Evolutionary conservation across 2,113 vertebrate genomes (phyloP).

Genomic region (Amblyornis subalaris): DNA sequence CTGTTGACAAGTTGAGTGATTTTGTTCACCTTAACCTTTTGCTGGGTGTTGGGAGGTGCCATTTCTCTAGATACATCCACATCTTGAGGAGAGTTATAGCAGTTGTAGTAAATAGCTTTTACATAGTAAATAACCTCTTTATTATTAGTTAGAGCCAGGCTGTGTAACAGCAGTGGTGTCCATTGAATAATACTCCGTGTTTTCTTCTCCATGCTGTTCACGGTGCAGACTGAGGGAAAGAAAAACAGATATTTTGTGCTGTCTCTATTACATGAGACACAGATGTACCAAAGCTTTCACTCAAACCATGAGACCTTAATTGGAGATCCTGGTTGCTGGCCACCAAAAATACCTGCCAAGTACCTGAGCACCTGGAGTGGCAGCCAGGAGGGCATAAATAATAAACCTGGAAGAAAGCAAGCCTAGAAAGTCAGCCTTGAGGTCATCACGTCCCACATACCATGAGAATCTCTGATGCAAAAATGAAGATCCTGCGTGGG

Average conservation of each 20-base stretch:
- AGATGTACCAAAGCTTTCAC: background rate
- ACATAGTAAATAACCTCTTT: background rate
- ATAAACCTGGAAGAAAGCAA: background rate
- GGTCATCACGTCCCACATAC: background rate
- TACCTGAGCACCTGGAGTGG: background rate
- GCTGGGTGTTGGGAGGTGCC: background rate
- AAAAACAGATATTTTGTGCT: background rate
- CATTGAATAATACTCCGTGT: background rate
- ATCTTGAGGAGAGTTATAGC: background rate
- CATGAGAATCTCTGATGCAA: background rate
- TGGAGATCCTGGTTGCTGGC: background rate
- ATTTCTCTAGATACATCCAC: background rate
- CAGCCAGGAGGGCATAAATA: background rate
- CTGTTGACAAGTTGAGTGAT: background rate
- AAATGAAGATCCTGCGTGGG: background rate
- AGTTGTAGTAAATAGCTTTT: background rate
- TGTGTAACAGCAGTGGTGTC: background rate
- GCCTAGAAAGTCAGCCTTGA: background rate
- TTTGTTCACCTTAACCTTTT: background rate
- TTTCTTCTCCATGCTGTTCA: background rate
- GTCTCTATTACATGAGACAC: background rate
- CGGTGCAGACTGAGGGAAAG: background rate
- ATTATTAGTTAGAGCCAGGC: background rate
- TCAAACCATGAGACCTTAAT: background rate
- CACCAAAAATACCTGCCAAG: background rate